phyloP scores from a whole-genome alignment of 2,888 invertebrate genomes.

The Lumbricus terrestris region DNA sequence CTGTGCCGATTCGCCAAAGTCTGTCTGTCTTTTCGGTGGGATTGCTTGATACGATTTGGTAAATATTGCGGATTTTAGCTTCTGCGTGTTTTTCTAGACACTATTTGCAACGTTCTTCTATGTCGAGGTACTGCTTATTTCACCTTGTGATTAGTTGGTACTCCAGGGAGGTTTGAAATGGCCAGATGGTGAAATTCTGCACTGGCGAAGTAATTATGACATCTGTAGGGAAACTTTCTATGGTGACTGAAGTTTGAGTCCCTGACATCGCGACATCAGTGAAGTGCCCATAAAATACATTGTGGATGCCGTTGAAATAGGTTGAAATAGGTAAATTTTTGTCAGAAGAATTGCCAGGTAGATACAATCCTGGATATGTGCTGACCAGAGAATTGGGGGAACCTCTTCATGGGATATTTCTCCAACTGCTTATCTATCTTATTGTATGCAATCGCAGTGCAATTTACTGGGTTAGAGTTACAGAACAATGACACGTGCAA shows the following conservation, averaged over 20 bases:
- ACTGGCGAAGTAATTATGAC: background rate
- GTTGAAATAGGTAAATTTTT: background rate
- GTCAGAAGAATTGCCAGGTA: background rate
- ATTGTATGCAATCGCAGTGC: background rate
- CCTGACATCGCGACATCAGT: background rate
- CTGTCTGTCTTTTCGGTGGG: background rate
- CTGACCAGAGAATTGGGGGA: background rate
- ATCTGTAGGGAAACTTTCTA: background rate
- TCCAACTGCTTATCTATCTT: background rate
- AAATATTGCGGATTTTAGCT: background rate
- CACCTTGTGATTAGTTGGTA: no score
- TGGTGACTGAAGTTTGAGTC: background rate
- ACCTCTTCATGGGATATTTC: background rate
- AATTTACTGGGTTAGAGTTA: background rate
- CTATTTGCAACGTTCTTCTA: background rate
- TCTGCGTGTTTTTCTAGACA: background rate
- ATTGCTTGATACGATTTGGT: background rate
- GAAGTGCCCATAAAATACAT: background rate
- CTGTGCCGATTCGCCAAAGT: background rate
- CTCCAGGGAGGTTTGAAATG: background rate
- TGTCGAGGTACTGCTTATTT: background rate
- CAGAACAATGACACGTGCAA: background rate
- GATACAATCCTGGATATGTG: background rate
- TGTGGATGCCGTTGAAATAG: background rate
- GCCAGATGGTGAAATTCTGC: background rate